These are phyloP conservation scores for Rhizomys pruinosus DNA, from an alignment of 2,113 vertebrate genomes.

Conservation along the genomic window DNA sequence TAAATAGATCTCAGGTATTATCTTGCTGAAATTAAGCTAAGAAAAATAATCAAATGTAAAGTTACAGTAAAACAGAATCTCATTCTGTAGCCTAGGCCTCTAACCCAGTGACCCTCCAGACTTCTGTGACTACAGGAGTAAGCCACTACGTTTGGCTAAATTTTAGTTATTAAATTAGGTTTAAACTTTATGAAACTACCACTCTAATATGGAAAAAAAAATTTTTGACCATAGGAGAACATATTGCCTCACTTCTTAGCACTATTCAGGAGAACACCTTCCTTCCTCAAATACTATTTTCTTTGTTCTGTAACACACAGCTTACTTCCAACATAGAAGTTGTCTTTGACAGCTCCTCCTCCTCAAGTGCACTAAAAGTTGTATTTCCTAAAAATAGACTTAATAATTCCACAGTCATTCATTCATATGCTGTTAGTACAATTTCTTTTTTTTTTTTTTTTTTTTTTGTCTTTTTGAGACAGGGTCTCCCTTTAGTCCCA, in stretches of 20 bases:
- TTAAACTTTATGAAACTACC: not conserved
- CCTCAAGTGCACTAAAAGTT: not conserved
- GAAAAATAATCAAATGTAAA: not conserved
- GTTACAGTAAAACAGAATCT: not conserved
- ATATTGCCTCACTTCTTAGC: not conserved
- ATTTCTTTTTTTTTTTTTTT: too few species aligned
- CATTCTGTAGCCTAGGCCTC: not conserved
- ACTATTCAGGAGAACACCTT: not conserved
- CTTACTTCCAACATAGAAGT: not conserved
- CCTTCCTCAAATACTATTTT: not conserved
- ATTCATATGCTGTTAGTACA: not conserved
- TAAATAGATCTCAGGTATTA: not conserved
- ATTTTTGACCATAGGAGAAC: not conserved
- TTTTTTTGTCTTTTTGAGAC: too few species aligned
- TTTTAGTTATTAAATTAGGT: conserved; percentile 36
- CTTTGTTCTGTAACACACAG: not conserved
- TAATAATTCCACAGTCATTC: not conserved
- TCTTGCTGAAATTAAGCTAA: not conserved
- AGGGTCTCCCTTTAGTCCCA: too few species aligned
- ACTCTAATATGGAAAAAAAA: not conserved
- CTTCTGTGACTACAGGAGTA: not conserved
- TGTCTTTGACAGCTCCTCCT: not conserved
- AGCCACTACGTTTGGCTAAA: not conserved
- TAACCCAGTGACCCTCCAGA: not conserved
- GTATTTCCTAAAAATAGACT: not conserved